These are phyloP conservation scores for Tetramorium simillimum DNA, from an alignment of 1,140 invertebrate species.

Conservation along the genomic window DNA sequence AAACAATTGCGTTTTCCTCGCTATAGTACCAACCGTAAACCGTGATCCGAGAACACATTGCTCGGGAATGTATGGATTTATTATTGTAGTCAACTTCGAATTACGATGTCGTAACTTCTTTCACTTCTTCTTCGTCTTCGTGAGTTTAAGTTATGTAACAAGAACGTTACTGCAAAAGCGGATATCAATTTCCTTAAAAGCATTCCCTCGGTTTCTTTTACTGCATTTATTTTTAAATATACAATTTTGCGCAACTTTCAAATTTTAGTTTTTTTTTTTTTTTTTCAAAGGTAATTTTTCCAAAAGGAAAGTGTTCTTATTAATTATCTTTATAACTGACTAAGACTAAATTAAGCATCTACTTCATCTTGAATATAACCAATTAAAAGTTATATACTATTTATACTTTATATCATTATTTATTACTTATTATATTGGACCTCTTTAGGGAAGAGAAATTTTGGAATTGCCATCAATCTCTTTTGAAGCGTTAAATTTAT, in stretches of 20 bases:
- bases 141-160: background rate
- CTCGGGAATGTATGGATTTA: background rate
- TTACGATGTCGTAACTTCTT: constrained; percentile 20
- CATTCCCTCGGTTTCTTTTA: background rate
- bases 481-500: background rate
- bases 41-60: constrained; percentile 5
- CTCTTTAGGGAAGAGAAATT: background rate
- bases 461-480: constrained; percentile 60
- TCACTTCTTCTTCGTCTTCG: background rate
- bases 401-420: background rate
- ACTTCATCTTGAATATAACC: background rate
- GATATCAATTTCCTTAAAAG: background rate
- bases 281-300: background rate
- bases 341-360: background rate
- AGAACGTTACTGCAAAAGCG: background rate
- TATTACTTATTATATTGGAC: background rate
- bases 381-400: background rate
- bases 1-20: constrained; percentile 27
- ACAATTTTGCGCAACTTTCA: background rate
- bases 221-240: background rate
- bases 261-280: background rate
- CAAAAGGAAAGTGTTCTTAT: background rate
- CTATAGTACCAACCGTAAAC: constrained; percentile 30
- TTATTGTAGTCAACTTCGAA: background rate
- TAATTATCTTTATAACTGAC: background rate